Evolutionary conservation across 2,888 invertebrate genomes (phyloP).

Genomic region (Diplazon laetatorius): DNA sequence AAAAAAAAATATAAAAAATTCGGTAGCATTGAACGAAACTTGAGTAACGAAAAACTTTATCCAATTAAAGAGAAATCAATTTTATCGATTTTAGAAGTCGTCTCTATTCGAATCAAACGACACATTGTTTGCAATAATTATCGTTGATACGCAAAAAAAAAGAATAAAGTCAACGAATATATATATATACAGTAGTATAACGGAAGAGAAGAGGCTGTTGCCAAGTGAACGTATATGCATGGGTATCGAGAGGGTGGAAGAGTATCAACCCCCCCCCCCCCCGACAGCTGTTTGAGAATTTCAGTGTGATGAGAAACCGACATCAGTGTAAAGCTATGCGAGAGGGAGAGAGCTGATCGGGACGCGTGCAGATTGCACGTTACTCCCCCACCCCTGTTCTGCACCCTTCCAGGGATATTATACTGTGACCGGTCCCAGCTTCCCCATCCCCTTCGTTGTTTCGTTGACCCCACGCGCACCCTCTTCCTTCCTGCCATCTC

Average conservation of each 20-base stretch:
- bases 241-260: conserved; percentile 71
- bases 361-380: conserved; percentile 18
- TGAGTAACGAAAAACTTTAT: too few species aligned
- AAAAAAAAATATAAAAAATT: too few species aligned
- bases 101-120: too few species aligned
- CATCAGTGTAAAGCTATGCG: conserved; percentile 19
- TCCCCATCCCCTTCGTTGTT: conserved; percentile 12
- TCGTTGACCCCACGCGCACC: conserved; percentile 5
- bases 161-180: too few species aligned
- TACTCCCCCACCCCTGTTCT: background rate
- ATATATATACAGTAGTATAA: too few species aligned
- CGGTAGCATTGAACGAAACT: too few species aligned
- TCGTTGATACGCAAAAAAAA: too few species aligned
- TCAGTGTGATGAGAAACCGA: conserved; percentile 66
- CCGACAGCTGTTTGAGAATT: conserved; percentile 79
- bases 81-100: too few species aligned
- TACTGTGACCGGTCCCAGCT: conserved; percentile 23
- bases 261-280: too few species aligned
- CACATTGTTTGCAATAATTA: too few species aligned
- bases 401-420: conserved; percentile 14
- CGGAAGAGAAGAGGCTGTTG: conserved; percentile 72
- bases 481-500: background rate
- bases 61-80: too few species aligned
- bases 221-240: conserved; percentile 75
- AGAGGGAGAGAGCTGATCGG: too few species aligned